These are phyloP conservation scores for Penelope pileata DNA, from an alignment of 2,113 vertebrate genomes.

Conservation along the genomic window DNA sequence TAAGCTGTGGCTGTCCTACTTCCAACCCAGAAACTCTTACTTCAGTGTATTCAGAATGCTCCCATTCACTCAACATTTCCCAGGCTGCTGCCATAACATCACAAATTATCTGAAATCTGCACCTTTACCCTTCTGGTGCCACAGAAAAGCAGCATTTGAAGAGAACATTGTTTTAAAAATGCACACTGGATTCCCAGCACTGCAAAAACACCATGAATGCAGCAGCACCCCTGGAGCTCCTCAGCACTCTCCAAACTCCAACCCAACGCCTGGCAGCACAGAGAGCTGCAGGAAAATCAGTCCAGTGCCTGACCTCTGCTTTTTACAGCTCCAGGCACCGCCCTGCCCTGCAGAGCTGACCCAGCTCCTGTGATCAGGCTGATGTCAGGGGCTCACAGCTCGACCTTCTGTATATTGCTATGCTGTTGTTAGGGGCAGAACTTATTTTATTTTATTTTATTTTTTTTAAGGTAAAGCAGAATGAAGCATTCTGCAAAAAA, in stretches of 20 bases:
- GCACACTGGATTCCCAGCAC: accelerated
- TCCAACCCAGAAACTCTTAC: background rate
- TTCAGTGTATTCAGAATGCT: background rate
- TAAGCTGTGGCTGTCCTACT: background rate
- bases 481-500: background rate
- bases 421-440: background rate
- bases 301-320: background rate
- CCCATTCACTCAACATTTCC: background rate
- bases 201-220: background rate
- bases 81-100: background rate
- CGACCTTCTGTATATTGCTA: background rate
- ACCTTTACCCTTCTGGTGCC: background rate
- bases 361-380: background rate
- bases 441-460: background rate
- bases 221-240: background rate
- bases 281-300: background rate
- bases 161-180: background rate
- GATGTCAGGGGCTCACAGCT: too few species aligned
- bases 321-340: background rate
- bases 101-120: too few species aligned
- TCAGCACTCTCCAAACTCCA: background rate
- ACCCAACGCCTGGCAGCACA: accelerated
- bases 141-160: background rate
- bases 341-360: background rate
- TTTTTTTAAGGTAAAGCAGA: too few species aligned